phyloP scores from a whole-genome alignment of 2,888 invertebrate genomes.

The Leucoptera coffeella region DNA sequence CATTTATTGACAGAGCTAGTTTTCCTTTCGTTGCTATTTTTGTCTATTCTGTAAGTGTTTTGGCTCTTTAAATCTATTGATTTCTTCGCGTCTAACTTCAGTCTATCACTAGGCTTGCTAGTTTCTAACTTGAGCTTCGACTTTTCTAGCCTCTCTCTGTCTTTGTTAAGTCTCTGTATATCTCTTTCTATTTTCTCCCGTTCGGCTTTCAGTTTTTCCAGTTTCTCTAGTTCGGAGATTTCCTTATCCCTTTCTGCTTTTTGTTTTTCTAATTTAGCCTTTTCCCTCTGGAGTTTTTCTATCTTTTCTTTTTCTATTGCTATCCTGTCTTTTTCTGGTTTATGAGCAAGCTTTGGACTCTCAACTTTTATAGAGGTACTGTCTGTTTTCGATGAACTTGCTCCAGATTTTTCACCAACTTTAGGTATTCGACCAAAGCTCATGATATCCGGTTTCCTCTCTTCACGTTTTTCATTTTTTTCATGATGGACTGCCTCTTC shows the following conservation, averaged over 20 bases:
- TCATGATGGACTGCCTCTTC: too few relatives aligned
- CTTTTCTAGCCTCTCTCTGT: conserved; percentile 32
- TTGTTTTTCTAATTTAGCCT: conserved; percentile 17
- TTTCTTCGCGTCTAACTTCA: conserved; percentile 20
- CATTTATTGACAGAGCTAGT: too few relatives aligned
- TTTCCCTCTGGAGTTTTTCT: conserved; percentile 15
- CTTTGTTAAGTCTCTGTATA: conserved; percentile 27
- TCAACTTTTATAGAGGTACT: too few relatives aligned
- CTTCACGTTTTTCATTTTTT: too few relatives aligned
- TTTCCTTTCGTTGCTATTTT: conserved; percentile 28
- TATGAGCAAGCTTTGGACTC: conserved; percentile 15
- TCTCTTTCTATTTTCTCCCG: conserved; percentile 36
- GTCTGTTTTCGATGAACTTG: too few relatives aligned
- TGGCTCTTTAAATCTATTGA: conserved; percentile 40
- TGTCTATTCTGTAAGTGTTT: conserved; percentile 46
- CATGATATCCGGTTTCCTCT: neutral
- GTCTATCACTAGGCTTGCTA: conserved; percentile 16
- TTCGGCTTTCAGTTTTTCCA: conserved; percentile 32
- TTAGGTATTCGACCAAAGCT: conserved; percentile 2
- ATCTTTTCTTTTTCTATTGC: conserved; percentile 12
- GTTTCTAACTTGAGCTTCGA: conserved; percentile 26
- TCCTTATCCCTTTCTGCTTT: conserved; percentile 15
- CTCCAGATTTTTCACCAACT: conserved; percentile 2
- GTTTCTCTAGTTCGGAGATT: conserved; percentile 22
- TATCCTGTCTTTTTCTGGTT: conserved; percentile 13